Evolutionary conservation across 2,888 invertebrate genomes (phyloP).

Genomic region (Lissocephala sabroskyi): DNA sequence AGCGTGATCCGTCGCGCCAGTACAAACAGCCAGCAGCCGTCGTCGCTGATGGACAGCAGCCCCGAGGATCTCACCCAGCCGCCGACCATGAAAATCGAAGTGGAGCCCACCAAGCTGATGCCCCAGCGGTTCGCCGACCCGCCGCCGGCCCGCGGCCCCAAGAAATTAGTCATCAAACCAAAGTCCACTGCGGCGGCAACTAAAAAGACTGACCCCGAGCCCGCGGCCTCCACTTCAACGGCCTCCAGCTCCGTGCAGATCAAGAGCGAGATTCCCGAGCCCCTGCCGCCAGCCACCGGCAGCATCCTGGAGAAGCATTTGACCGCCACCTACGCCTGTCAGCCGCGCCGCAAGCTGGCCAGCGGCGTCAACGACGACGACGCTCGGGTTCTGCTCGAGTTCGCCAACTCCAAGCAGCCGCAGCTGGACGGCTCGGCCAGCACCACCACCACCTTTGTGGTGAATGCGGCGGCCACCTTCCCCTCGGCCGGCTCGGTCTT

Average conservation of each 20-base stretch:
- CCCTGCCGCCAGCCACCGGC: slow-evolving; percentile 18
- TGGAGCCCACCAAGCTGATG: slow-evolving; percentile 34
- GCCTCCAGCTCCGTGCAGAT: slow-evolving; percentile 30
- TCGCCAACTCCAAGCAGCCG: slow-evolving; percentile 62
- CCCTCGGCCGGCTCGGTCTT: slow-evolving; percentile 65
- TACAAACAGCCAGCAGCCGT: slow-evolving; percentile 22
- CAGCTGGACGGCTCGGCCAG: slow-evolving; percentile 17
- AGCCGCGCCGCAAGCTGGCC: slow-evolving; percentile 25
- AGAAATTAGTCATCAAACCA: slow-evolving; percentile 71
- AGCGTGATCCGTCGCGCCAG: slow-evolving; percentile 72
- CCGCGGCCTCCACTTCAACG: slow-evolving; percentile 22
- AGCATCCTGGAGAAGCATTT: slow-evolving; percentile 67
- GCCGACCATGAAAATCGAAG: slow-evolving; percentile 48
- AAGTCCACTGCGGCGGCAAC: slow-evolving; percentile 44
- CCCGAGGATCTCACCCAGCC: slow-evolving; percentile 58
- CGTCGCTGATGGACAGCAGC: slow-evolving; percentile 21
- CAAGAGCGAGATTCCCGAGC: slow-evolving; percentile 51
- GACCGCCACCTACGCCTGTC: slow-evolving; percentile 23
- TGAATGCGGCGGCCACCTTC: slow-evolving; percentile 49
- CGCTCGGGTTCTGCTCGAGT: slow-evolving; percentile 64
- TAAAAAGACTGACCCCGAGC: slow-evolving; percentile 43
- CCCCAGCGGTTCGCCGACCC: slow-evolving; percentile 49
- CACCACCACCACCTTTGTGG: slow-evolving; percentile 54
- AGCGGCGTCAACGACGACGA: slow-evolving; percentile 56
- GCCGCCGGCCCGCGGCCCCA: slow-evolving; percentile 54